These are phyloP conservation scores for Popillia japonica DNA, from an alignment of 1,140 invertebrate genomes.

Conservation along the genomic window DNA sequence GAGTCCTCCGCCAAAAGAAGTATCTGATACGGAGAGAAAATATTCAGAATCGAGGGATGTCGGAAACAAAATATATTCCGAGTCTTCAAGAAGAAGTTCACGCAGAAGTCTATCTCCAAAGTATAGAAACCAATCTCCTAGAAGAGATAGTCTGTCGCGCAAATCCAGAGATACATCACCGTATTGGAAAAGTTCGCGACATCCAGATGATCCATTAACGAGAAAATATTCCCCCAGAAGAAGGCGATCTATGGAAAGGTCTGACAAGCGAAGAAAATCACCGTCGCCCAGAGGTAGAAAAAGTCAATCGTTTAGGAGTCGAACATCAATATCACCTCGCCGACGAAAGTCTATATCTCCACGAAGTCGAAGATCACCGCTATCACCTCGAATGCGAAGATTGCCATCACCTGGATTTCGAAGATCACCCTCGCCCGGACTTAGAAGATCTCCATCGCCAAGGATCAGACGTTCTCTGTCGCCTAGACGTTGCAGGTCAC, in stretches of 20 bases:
- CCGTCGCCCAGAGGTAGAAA: conserved; percentile 30
- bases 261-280: conserved; percentile 36
- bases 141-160: conserved; percentile 40
- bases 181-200: conserved; percentile 37
- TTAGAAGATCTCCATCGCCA: not conserved
- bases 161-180: conserved; percentile 12
- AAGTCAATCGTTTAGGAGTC: conserved; percentile 21
- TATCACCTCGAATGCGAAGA: conserved; percentile 2
- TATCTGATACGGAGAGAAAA: not conserved
- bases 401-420: conserved; percentile 34
- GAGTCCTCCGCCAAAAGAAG: not conserved
- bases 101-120: not conserved
- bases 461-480: not conserved
- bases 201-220: not conserved
- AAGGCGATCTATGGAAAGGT: conserved; percentile 40
- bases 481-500: not conserved
- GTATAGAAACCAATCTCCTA: conserved; percentile 40
- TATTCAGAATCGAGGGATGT: not conserved
- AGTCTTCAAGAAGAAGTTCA: not conserved
- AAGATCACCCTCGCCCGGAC: conserved; percentile 7
- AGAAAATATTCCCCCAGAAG: conserved; percentile 35
- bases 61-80: not conserved
- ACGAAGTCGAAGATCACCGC: not conserved
- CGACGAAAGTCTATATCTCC: conserved; percentile 20
- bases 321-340: not conserved